Evolutionary conservation across 2,888 invertebrate genomes (phyloP).

Genomic region (Sesamia inferens): DNA sequence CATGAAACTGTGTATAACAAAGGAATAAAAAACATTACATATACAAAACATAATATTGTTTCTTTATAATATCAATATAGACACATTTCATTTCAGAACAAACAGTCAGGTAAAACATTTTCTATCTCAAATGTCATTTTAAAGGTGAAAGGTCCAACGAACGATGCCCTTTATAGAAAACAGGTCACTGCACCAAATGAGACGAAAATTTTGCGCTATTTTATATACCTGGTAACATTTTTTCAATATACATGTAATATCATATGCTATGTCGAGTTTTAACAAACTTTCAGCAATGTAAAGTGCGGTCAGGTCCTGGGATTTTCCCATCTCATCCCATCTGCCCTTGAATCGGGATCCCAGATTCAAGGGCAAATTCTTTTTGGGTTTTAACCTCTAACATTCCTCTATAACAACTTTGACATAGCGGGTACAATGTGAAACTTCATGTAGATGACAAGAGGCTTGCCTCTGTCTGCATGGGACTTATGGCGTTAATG

Average conservation of each 20-base stretch:
- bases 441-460: not conserved
- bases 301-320: too few species aligned
- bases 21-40: not conserved
- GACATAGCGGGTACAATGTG: too few species aligned
- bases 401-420: too few species aligned
- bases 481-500: not conserved
- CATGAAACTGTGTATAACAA: not conserved
- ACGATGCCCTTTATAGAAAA: slow-evolving; percentile 40
- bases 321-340: too few species aligned
- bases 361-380: too few species aligned
- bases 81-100: not conserved
- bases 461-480: not conserved
- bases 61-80: not conserved
- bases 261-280: too few species aligned
- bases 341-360: too few species aligned
- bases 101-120: not conserved
- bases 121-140: slow-evolving; percentile 37
- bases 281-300: not conserved
- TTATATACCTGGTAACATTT: not conserved
- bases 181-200: slow-evolving; percentile 54
- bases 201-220: slow-evolving; percentile 20
- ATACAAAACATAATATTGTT: not conserved
- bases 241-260: not conserved
- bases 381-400: too few species aligned
- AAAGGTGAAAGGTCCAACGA: slow-evolving; percentile 43